Evolutionary conservation across 2,797 vertebrate species (phyloP), one percentile per base, ranked within the genome.

Genomic region (Brachyalestes nurse): DNA sequence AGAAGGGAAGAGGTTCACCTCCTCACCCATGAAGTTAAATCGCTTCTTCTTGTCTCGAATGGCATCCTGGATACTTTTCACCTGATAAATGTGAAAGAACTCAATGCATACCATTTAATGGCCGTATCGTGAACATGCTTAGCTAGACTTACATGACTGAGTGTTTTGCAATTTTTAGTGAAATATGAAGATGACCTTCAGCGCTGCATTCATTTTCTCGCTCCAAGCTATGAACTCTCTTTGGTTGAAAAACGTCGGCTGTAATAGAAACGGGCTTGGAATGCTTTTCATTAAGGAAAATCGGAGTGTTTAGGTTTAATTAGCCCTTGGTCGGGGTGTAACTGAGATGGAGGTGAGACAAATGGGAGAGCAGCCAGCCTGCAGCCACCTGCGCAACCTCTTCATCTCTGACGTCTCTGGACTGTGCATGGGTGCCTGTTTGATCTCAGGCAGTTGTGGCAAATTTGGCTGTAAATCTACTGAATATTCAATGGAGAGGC

Each of bases 11-110:
- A 99, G 93, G 61, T 87, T 95, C 78, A 99, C 97, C 51, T 99
- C 96, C 85, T 99, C 97, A 4, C 97, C 97, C 88, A 98, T 96
- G 86, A 99, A 99, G 92, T 86, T 95, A 89, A 99, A 99, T 28
- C 90, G 88, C 81, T 92, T 92, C 87, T 97, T 99, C 90, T 96
- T 97, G 81, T 99, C 96, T 72, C 97, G 90, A 78, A 99, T 94
- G 49, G 97, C 98, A 78, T 99, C 97, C 88, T 99, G 97, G 87
- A 99, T 97, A 73, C 96, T 96, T 91, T 99, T 99, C 16, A 99
- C 98, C 98, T 99, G 72, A 77, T 83, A 55, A 72, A 1, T 69
- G 19, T 17, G 45, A 7, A 74, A 45, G 73, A 16, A 60, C 16
- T 40, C 12, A 1, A 55, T 42, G 21, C 21, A 55, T 47, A 47